Evolutionary conservation across 2,888 invertebrate genomes (phyloP).

Genomic region (Leuctra nigra): DNA sequence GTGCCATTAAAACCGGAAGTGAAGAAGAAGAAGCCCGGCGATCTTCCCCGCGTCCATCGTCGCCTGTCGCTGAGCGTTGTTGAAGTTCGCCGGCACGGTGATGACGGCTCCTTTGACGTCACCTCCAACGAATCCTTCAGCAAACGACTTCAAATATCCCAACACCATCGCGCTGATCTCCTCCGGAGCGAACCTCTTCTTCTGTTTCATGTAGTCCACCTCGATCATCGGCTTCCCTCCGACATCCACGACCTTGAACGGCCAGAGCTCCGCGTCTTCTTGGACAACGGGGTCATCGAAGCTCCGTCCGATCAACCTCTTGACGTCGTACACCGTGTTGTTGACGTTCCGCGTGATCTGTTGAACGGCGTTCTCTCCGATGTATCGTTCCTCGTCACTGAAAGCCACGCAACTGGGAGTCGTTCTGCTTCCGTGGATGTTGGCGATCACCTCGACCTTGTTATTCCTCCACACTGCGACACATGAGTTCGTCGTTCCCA

Average conservation of each 20-base stretch:
- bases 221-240: constrained; percentile 64
- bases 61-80: constrained; percentile 85
- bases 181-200: constrained; percentile 82
- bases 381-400: too few relatives aligned
- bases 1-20: too few relatives aligned
- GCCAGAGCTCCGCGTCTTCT: constrained; percentile 79
- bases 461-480: too few relatives aligned
- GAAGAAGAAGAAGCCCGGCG: too few relatives aligned
- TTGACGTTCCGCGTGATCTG: constrained; percentile 61
- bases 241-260: constrained; percentile 64
- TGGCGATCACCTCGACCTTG: too few relatives aligned
- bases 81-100: constrained; percentile 87
- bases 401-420: not conserved
- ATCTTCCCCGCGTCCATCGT: constrained; percentile 81
- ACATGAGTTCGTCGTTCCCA: too few relatives aligned
- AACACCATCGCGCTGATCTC: constrained; percentile 91
- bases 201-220: constrained; percentile 28
- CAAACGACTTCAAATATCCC: constrained; percentile 89
- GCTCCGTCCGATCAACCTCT: constrained; percentile 74
- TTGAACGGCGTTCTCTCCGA: constrained; percentile 51
- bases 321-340: constrained; percentile 70
- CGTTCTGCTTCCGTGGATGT: too few relatives aligned
- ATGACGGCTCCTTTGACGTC: constrained; percentile 80
- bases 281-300: constrained; percentile 72
- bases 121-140: constrained; percentile 81